Conservation (phyloP, 2,888 invertebrate genomes). For the Chouioia cunea region DNA sequence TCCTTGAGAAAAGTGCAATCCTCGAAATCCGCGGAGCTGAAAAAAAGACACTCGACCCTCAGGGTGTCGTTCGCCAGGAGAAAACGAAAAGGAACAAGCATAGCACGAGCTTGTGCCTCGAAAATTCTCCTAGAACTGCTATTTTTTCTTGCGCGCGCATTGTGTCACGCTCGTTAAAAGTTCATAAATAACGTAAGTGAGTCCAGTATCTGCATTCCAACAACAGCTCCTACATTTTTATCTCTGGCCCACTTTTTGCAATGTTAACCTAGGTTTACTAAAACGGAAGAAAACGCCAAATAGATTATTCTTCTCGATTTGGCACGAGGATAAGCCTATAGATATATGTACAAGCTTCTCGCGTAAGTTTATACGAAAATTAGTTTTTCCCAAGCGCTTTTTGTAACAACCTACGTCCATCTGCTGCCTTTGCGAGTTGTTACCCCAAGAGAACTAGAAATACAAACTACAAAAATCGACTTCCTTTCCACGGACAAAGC, state of each 20-base stretch:
- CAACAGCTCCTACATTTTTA: slow-evolving; percentile 15
- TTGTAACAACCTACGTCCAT: background rate
- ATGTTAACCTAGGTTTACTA: too few species aligned
- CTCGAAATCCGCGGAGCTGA: background rate
- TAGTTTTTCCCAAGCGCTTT: slow-evolving; percentile 23
- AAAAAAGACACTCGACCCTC: slow-evolving; percentile 2
- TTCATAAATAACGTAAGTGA: slow-evolving; percentile 32
- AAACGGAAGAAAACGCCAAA: background rate
- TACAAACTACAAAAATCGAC: too few species aligned
- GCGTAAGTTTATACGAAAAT: slow-evolving; percentile 25
- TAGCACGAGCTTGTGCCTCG: too few species aligned
- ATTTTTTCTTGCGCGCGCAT: too few species aligned
- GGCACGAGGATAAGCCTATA: too few species aligned
- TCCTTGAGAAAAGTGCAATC: slow-evolving; percentile 4
- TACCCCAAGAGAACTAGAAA: too few species aligned
- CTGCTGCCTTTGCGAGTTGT: too few species aligned
- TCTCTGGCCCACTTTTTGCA: slow-evolving; percentile 12
- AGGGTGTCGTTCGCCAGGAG: background rate
- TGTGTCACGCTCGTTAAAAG: slow-evolving; percentile 27
- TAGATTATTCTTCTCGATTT: slow-evolving; percentile 6
- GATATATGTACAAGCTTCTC: background rate
- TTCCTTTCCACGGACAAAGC: too few species aligned
- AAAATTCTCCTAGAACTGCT: too few species aligned
- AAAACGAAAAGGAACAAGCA: too few species aligned
- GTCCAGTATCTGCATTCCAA: background rate